phyloP scores from a whole-genome alignment of 2,888 invertebrate species.

The Hypselothyrea guttata region DNA sequence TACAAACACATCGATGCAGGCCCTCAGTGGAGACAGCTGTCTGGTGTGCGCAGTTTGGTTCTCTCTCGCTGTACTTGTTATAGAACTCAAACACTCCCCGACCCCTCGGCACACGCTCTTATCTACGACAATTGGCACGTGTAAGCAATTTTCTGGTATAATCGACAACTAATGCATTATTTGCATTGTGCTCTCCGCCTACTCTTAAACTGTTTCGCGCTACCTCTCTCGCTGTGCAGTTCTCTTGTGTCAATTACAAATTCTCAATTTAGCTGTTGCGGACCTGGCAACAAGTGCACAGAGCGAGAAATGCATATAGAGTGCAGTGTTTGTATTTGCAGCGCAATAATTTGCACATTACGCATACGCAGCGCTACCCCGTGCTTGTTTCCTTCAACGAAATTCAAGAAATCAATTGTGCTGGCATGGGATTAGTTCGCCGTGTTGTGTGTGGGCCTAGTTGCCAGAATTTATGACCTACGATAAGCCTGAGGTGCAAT shows the following conservation, averaged over 20 bases:
- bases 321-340: slow-evolving; percentile 37
- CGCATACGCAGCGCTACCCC: slow-evolving; percentile 52
- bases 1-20: not conserved
- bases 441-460: not conserved
- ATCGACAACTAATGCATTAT: slow-evolving; percentile 60
- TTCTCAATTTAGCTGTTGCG: slow-evolving; percentile 6
- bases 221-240: slow-evolving; percentile 2
- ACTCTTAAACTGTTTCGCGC: slow-evolving; percentile 4
- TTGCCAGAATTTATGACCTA: slow-evolving; percentile 51
- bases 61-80: slow-evolving; percentile 5
- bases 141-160: slow-evolving; percentile 72
- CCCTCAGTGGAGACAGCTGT: slow-evolving; percentile 24
- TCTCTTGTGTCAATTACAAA: slow-evolving; percentile 16
- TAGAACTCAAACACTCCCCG: not conserved
- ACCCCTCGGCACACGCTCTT: slow-evolving; percentile 6
- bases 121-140: slow-evolving; percentile 59
- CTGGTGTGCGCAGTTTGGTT: slow-evolving; percentile 8
- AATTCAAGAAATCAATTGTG: slow-evolving; percentile 6
- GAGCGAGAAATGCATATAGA: slow-evolving; percentile 49
- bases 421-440: not conserved
- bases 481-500: slow-evolving; percentile 43
- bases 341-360: slow-evolving; percentile 39
- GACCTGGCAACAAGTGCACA: slow-evolving; percentile 56
- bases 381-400: slow-evolving; percentile 11
- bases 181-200: slow-evolving; percentile 25